These are phyloP conservation scores for Malurus alboscapulatus DNA, from an alignment of 2,113 vertebrate species.

Conservation along the genomic window DNA sequence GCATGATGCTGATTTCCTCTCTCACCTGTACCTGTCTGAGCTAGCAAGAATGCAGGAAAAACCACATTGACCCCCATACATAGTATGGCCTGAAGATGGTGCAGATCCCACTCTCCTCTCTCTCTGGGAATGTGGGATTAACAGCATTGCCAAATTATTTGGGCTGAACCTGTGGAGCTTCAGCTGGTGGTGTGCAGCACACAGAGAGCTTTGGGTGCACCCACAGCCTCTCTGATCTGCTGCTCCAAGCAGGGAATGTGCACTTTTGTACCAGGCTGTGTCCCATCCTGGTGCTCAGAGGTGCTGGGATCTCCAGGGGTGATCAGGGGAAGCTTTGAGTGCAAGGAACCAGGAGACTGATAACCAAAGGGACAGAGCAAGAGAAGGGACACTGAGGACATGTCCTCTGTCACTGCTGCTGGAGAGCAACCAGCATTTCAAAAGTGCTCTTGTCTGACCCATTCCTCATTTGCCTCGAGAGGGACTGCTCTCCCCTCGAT, in stretches of 20 bases:
- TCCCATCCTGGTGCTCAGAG: background rate
- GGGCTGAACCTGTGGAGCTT: background rate
- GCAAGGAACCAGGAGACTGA: background rate
- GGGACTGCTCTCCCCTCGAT: background rate
- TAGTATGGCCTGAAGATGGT: fast-evolving
- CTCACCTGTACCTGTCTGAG: background rate
- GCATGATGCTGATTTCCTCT: background rate
- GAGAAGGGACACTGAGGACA: background rate
- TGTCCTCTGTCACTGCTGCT: fast-evolving
- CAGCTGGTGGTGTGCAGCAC: background rate
- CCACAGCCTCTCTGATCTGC: background rate
- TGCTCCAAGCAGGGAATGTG: background rate
- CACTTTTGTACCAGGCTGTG: fast-evolving
- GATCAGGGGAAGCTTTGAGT: background rate
- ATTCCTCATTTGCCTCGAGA: background rate
- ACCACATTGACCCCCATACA: fast-evolving
- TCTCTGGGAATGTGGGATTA: background rate
- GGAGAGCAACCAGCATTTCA: background rate
- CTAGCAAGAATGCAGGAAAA: background rate
- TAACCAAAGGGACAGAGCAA: too few relatives aligned
- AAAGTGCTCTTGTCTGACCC: background rate
- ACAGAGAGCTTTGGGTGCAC: background rate
- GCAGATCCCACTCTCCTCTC: background rate
- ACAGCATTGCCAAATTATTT: background rate
- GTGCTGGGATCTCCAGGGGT: background rate